A percentile compares a stretch with the other conserved stretches of the same genome.
Evolutionary conservation across 2,888 invertebrate species (phyloP).

Genomic region (Agonopterix alstromeriana): DNA sequence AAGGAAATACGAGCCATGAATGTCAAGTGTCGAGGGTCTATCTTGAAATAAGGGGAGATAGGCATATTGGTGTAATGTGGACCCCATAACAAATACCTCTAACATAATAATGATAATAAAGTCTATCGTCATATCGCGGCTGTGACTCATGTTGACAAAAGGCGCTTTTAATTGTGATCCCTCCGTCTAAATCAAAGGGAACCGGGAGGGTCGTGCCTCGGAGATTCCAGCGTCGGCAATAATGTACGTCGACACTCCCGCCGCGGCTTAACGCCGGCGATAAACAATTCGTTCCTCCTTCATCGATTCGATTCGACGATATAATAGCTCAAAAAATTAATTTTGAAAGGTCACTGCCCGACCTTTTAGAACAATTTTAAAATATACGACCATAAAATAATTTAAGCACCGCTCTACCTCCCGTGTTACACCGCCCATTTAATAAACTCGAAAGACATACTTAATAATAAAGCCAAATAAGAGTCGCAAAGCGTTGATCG

Average conservation of each 20-base stretch:
- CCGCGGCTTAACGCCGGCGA: constrained; percentile 53
- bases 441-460: constrained; percentile 15
- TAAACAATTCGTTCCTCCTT: constrained; percentile 66
- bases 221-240: constrained; percentile 41
- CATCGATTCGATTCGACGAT: constrained; percentile 49
- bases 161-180: constrained; percentile 56
- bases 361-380: constrained; percentile 20
- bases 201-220: constrained; percentile 27
- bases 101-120: constrained; percentile 25
- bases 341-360: constrained; percentile 45
- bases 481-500: constrained; percentile 10
- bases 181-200: constrained; percentile 37
- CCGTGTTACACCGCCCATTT: constrained; percentile 19
- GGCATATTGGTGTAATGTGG: constrained; percentile 1
- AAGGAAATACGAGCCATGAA: not conserved
- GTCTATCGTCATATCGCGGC: constrained; percentile 20
- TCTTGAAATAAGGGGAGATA: not conserved
- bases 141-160: constrained; percentile 46
- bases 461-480: constrained; percentile 12
- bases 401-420: constrained; percentile 16
- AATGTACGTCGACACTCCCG: constrained; percentile 52
- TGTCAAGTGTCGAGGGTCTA: not conserved
- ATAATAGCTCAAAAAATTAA: constrained; percentile 52
- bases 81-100: constrained; percentile 14
- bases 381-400: constrained; percentile 21